Conservation (phyloP, 2,797 vertebrate genomes). For the Nannoperca obscura region DNA sequence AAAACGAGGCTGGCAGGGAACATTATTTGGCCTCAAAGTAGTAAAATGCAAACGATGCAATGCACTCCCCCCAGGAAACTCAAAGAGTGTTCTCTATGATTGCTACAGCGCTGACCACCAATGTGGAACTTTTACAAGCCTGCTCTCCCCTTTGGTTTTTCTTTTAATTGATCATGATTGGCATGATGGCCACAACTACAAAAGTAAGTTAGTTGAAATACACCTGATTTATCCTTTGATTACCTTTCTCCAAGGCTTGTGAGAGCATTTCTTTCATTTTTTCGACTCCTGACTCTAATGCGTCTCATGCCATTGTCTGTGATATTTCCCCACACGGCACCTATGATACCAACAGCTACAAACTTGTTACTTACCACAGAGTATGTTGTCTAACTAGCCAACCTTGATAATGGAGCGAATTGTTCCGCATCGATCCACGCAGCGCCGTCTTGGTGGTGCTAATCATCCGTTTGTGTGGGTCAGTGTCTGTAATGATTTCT, state of each 20-base stretch:
- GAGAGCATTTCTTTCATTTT: not conserved
- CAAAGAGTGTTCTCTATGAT: not conserved
- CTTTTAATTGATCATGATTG: not conserved
- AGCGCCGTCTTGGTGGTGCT: conserved; percentile 26
- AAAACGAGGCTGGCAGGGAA: not conserved
- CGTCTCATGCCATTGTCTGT: conserved; percentile 6
- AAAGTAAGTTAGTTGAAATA: not conserved
- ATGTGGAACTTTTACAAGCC: not conserved
- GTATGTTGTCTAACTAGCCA: conserved; percentile 34
- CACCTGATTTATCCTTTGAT: not conserved
- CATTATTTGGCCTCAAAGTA: not conserved
- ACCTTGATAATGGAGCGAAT: conserved; percentile 62
- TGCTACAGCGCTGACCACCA: not conserved
- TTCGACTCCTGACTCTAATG: not conserved
- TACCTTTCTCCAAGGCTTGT: not conserved
- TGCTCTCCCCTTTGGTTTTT: not conserved
- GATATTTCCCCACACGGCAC: not conserved
- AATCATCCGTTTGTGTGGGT: conserved; percentile 76
- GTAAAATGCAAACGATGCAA: not conserved
- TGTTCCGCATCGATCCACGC: conserved; percentile 69
- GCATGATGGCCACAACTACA: not conserved
- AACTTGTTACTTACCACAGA: conserved; percentile 33
- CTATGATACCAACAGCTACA: not conserved
- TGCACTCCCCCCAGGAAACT: too few relatives aligned
- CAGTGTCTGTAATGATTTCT: conserved; percentile 74